Evolutionary conservation across 2,113 vertebrate species (phyloP).

Genomic region (Carettochelys insculpta): DNA sequence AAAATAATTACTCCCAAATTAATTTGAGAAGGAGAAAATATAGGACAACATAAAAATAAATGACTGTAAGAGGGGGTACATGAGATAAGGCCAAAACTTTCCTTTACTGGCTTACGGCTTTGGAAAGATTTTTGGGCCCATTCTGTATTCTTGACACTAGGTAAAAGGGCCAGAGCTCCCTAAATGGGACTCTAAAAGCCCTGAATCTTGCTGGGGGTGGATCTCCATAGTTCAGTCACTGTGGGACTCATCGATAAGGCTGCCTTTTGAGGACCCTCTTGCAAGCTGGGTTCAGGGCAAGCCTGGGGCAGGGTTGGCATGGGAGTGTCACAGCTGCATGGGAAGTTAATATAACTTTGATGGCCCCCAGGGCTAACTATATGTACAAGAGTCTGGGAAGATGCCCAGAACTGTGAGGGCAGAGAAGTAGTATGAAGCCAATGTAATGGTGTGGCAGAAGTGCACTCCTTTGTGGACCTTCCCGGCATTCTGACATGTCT

Average conservation of each 20-base stretch:
- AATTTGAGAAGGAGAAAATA: neutral
- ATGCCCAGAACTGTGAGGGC: neutral
- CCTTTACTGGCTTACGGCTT: fast-evolving
- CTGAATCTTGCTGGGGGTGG: neutral
- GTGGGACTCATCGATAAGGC: neutral
- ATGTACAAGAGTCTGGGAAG: neutral
- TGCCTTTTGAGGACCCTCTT: fast-evolving
- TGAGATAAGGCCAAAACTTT: neutral
- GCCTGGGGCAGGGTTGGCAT: neutral
- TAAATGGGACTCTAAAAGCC: neutral
- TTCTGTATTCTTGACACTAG: neutral
- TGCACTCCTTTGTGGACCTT: neutral
- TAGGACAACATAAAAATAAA: neutral
- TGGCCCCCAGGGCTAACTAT: neutral
- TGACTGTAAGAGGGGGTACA: fast-evolving
- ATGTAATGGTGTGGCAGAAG: neutral
- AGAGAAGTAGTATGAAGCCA: neutral
- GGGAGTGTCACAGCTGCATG: neutral
- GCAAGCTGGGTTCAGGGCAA: neutral
- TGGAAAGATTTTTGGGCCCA: fast-evolving
- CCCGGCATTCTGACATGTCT: neutral
- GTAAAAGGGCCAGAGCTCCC: neutral
- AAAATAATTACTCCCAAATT: neutral
- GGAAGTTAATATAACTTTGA: neutral
- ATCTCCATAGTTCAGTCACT: neutral